Percentiles rank a stretch among this genome's conserved stretches.
phyloP scores from a whole-genome alignment of 2,113 vertebrate species.

The Calcarius ornatus region DNA sequence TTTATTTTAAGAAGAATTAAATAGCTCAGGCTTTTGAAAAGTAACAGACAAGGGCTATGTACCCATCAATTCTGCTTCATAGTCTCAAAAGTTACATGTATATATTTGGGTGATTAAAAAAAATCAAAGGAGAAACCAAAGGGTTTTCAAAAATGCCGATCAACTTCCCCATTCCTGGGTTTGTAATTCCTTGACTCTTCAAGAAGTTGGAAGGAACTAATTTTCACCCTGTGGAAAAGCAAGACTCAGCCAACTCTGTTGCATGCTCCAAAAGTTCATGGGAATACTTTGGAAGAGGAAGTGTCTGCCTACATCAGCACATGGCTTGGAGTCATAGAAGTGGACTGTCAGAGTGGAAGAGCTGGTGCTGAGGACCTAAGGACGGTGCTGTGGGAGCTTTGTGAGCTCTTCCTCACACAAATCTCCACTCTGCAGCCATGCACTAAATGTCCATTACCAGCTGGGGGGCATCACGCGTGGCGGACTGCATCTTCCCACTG shows the following conservation, averaged over 20 bases:
- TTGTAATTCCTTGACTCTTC: background rate
- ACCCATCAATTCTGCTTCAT: background rate
- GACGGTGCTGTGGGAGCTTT: background rate
- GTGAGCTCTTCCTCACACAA: accelerated
- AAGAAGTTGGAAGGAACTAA: background rate
- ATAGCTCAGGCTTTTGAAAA: background rate
- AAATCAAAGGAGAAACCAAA: background rate
- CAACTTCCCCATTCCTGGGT: background rate
- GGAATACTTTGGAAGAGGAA: background rate
- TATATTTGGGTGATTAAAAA: background rate
- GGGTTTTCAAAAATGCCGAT: background rate
- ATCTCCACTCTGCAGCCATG: background rate
- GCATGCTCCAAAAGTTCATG: background rate
- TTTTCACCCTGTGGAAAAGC: background rate
- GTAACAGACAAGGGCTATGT: background rate
- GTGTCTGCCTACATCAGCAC: background rate
- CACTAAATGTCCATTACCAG: background rate
- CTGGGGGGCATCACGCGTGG: accelerated
- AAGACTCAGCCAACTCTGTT: background rate
- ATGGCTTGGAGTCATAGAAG: background rate
- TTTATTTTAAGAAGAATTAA: slow-evolving; percentile 31
- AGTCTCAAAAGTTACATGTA: background rate
- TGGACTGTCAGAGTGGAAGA: background rate
- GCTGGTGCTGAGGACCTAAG: background rate
- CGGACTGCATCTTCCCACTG: background rate